These are phyloP conservation scores for Zaprionus ornatus DNA, from an alignment of 1,140 invertebrate species.

Conservation along the genomic window DNA sequence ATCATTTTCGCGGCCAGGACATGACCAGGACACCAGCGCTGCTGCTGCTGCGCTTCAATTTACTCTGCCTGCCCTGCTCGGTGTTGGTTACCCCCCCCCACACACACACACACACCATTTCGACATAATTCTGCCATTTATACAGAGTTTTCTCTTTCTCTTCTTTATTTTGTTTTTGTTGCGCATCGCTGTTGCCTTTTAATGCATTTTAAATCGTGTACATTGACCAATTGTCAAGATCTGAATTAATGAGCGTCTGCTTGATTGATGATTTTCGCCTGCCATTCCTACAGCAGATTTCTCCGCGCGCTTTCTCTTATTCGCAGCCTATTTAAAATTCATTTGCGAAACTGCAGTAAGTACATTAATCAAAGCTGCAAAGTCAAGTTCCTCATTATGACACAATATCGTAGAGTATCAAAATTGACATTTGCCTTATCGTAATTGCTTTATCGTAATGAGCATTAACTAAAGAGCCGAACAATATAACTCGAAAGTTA, in stretches of 20 bases:
- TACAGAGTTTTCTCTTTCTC: neutral
- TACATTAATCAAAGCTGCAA: conserved; percentile 52
- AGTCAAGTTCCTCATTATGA: neutral
- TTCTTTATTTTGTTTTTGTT: conserved; percentile 12
- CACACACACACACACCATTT: too few relatives aligned
- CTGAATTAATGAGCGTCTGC: conserved; percentile 64
- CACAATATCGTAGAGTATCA: neutral
- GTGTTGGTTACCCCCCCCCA: conserved; percentile 2
- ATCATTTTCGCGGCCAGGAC: conserved; percentile 60
- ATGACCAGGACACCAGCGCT: conserved; percentile 40
- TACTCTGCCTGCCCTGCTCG: neutral
- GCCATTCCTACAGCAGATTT: conserved; percentile 10
- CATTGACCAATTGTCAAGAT: conserved; percentile 73
- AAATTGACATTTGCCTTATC: neutral
- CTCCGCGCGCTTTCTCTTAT: neutral
- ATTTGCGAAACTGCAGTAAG: conserved; percentile 36
- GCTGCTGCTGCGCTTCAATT: conserved; percentile 2
- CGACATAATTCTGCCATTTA: conserved; percentile 30
- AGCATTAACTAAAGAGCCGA: too few relatives aligned
- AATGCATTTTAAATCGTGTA: conserved; percentile 72
- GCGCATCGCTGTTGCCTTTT: conserved; percentile 39
- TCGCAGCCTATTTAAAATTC: conserved; percentile 30
- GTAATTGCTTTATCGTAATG: too few relatives aligned
- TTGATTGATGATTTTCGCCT: conserved; percentile 60
- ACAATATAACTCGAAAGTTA: too few relatives aligned